A percentile compares a stretch with the other conserved stretches of the same genome.
phyloP scores from a whole-genome alignment of 2,888 invertebrate genomes.

The Epirrhoe tristata region DNA sequence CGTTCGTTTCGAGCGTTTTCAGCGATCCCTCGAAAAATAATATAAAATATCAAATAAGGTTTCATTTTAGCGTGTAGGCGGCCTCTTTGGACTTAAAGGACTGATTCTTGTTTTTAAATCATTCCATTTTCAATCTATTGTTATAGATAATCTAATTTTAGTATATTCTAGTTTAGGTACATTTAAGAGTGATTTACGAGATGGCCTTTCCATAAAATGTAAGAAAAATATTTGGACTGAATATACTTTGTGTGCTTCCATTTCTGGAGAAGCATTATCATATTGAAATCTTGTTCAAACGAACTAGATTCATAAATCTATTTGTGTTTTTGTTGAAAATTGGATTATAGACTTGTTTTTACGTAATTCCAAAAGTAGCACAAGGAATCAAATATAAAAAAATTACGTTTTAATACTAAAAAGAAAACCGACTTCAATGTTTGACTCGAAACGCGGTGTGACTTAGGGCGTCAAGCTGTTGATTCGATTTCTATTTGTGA shows the following conservation, averaged over 20 bases:
- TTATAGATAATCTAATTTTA: constrained; percentile 46
- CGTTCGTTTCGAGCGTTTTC: too few relatives aligned
- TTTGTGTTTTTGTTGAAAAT: constrained; percentile 15
- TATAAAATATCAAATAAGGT: constrained; percentile 3
- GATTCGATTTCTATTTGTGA: too few relatives aligned
- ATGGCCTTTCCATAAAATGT: constrained; percentile 23
- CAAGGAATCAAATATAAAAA: background rate
- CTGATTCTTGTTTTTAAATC: constrained; percentile 57
- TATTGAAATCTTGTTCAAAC: constrained; percentile 25
- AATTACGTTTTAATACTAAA: too few relatives aligned
- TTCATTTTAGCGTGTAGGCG: constrained; percentile 64
- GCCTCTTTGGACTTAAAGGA: constrained; percentile 66
- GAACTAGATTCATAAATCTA: constrained; percentile 31
- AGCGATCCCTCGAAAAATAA: too few relatives aligned
- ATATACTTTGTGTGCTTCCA: constrained; percentile 19
- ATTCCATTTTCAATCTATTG: constrained; percentile 67
- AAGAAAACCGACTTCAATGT: too few relatives aligned
- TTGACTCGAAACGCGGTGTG: too few relatives aligned
- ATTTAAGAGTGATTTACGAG: constrained; percentile 30
- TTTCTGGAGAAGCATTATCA: constrained; percentile 26
- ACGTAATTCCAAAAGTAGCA: constrained; percentile 10
- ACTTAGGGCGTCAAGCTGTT: too few relatives aligned
- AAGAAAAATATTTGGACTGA: constrained; percentile 25
- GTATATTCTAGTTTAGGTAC: constrained; percentile 34
- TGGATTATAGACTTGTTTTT: constrained; percentile 21